Evolutionary conservation across 2,888 invertebrate species (phyloP).

Genomic region (Phyllotreta striolata): DNA sequence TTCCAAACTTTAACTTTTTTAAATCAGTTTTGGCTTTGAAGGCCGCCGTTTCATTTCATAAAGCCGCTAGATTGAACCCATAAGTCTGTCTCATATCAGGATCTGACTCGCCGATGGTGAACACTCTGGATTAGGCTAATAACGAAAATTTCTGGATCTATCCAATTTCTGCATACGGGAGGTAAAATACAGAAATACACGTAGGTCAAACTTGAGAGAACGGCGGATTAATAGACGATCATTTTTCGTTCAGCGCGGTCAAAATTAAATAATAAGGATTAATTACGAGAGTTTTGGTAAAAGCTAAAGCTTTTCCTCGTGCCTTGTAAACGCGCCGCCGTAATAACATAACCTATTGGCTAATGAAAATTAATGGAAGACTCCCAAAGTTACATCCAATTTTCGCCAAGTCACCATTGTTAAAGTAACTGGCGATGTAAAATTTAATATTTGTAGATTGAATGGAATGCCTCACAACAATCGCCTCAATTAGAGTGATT

Average conservation of each 20-base stretch:
- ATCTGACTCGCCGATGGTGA: not conserved
- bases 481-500: too few relatives aligned
- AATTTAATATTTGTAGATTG: too few relatives aligned
- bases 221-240: slow-evolving; percentile 13
- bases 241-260: slow-evolving; percentile 26
- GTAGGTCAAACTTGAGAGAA: not conserved
- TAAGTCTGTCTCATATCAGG: slow-evolving; percentile 24
- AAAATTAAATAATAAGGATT: slow-evolving; percentile 31
- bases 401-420: slow-evolving; percentile 20
- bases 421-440: not conserved
- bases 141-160: too few relatives aligned
- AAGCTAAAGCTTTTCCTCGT: slow-evolving; percentile 20
- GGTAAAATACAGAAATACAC: too few relatives aligned
- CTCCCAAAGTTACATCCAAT: slow-evolving; percentile 20
- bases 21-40: slow-evolving; percentile 52
- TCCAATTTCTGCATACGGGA: too few relatives aligned
- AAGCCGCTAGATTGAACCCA: slow-evolving; percentile 27
- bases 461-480: too few relatives aligned
- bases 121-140: too few relatives aligned
- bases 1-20: slow-evolving; percentile 56
- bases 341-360: slow-evolving; percentile 18
- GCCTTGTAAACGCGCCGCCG: slow-evolving; percentile 11
- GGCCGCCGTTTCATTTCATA: slow-evolving; percentile 37
- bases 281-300: slow-evolving; percentile 23
- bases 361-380: slow-evolving; percentile 31